Evolutionary conservation across 92 coral and sea anemone genomes (phyloP).

Genomic region (Epizoanthus ramosus): DNA sequence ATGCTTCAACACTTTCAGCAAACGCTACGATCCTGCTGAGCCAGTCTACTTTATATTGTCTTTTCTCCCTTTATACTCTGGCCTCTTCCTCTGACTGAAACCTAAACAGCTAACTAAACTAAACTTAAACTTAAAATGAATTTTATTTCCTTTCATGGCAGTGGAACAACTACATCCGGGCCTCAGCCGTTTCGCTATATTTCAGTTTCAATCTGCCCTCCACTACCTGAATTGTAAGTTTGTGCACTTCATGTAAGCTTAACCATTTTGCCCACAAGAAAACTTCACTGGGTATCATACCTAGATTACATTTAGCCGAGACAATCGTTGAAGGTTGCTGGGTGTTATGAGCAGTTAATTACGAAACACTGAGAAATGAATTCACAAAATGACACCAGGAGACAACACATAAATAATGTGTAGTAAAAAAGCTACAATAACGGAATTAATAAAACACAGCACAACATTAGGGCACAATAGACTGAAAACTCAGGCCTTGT

Average conservation of each 20-base stretch:
- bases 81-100: not conserved
- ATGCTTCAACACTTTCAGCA: not conserved
- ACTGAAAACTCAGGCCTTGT: too few species aligned
- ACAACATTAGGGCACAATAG: too few species aligned
- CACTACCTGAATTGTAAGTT: constrained; percentile 38
- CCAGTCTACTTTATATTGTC: not conserved
- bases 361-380: too few species aligned
- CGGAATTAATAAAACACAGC: too few species aligned
- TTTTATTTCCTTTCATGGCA: constrained; percentile 20
- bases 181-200: constrained; percentile 40
- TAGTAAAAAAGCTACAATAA: too few species aligned
- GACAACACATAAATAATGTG: too few species aligned
- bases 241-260: not conserved
- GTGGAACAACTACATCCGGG: constrained; percentile 25
- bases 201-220: constrained; percentile 25
- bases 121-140: not conserved
- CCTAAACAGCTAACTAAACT: not conserved
- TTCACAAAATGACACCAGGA: too few species aligned
- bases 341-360: too few species aligned
- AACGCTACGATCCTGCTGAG: not conserved
- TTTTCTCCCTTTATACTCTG: not conserved
- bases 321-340: too few species aligned
- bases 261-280: too few species aligned
- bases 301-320: too few species aligned
- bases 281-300: too few species aligned